Base-by-base conservation (phyloP, 2,797 vertebrate species). In the Carduelis carduelis region DNA sequence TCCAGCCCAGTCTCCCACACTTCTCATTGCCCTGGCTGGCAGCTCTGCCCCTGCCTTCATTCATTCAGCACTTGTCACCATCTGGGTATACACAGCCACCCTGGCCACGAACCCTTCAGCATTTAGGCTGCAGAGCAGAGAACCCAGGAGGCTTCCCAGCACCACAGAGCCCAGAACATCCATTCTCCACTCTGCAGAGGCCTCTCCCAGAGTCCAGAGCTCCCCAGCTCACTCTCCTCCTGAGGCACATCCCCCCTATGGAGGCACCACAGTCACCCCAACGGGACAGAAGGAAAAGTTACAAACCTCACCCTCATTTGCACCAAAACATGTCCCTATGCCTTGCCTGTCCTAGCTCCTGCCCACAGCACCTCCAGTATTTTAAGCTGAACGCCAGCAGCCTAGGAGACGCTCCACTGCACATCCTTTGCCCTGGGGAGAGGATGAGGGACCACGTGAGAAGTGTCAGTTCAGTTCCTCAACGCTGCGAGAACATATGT, bases 341-440 rank as follows among this genome's bases (percentile, higher is more conserved):
- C 77, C 50, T 82, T 41, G 57, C 46, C 68, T 57, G 64, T 50
- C 49, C 72, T 19, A 16, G 47, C 79, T 83, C 55, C 83, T 60
- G 4, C 39, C 39, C 65, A 32, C 32, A 75, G 44, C 2, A 59
- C 18, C 71, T 86, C 90, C 74, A 86, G 44, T 22, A 75, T 35
- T 75, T 60, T 44, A 49, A 88, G 65, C 46, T 81, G 76, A 75
- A 41, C 0, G 0, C 87, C 79, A 94, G 79, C 78, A 94, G 83
- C 74, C 65, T 81, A 2, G 5, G 14, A 95, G 61, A 95, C 72
- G 86, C 79, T 95, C 39, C 50, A 69, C 18, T 93, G 85, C 77
- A 88, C 80, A 86, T 88, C 76, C 72, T 61, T 52, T 90, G 80
- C 87, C 90, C 87, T 37, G n/a, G 80, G 83, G 87, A 94, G 65